Percentiles rank a stretch among this genome's conserved stretches.
Evolutionary conservation across 2,113 vertebrate species (phyloP).

Genomic region (Amphiprion percula): DNA sequence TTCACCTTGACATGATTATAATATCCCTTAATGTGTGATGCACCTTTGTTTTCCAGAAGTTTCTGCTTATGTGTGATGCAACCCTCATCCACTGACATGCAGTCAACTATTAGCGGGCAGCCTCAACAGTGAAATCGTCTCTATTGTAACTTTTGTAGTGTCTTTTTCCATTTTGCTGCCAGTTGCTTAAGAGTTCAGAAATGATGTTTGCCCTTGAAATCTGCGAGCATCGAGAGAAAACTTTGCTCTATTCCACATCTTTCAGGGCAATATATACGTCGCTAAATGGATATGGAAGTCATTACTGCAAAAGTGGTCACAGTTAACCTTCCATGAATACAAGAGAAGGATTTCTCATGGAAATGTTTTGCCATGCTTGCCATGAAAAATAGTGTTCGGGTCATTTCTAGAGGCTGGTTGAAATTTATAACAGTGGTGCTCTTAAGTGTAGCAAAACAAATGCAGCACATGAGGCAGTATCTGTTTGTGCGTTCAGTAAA

Average conservation of each 20-base stretch:
- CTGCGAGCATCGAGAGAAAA: too few relatives aligned
- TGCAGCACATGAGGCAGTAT: constrained; percentile 23
- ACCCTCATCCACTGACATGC: too few relatives aligned
- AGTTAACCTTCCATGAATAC: background rate
- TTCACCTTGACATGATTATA: too few relatives aligned
- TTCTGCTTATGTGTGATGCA: too few relatives aligned
- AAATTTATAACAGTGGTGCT: constrained; percentile 6
- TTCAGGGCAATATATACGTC: background rate
- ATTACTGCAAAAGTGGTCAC: background rate
- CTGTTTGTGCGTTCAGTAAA: constrained; percentile 58
- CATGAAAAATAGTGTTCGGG: background rate
- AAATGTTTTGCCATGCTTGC: background rate
- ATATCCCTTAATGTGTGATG: too few relatives aligned
- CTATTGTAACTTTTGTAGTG: too few relatives aligned
- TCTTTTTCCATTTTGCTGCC: too few relatives aligned
- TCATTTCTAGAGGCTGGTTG: background rate
- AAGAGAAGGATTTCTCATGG: constrained; percentile 5
- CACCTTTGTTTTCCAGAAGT: too few relatives aligned
- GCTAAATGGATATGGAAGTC: background rate
- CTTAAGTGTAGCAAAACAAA: constrained; percentile 10
- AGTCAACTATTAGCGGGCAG: too few relatives aligned
- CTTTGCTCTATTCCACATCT: background rate
- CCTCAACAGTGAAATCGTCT: too few relatives aligned
- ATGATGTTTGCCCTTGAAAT: too few relatives aligned
- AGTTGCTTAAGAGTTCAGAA: too few relatives aligned